phyloP scores from a whole-genome alignment of 1,140 invertebrate species.

The Calephelis nemesis region DNA sequence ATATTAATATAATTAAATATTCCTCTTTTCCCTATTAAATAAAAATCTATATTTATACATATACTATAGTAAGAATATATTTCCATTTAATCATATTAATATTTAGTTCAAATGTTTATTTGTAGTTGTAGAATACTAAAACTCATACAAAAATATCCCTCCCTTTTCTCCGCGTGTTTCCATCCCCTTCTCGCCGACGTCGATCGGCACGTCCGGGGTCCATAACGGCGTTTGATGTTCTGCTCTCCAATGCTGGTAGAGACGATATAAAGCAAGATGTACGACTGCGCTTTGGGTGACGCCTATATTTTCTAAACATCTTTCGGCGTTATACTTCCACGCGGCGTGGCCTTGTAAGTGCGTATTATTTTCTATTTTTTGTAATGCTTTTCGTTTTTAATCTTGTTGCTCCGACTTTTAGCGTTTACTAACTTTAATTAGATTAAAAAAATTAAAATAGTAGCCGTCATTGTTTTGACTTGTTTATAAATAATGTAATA shows the following conservation, averaged over 20 bases:
- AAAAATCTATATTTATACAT: background rate
- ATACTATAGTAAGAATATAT: background rate
- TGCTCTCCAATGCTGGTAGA: slow-evolving; percentile 89
- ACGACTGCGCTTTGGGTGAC: slow-evolving; percentile 83
- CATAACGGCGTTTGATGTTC: slow-evolving; percentile 86
- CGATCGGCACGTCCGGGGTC: slow-evolving; percentile 80
- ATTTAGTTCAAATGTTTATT: slow-evolving; percentile 62
- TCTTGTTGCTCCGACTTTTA: background rate
- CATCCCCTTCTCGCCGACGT: slow-evolving; percentile 76
- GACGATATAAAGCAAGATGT: slow-evolving; percentile 86
- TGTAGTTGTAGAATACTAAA: slow-evolving; percentile 67
- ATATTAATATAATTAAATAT: background rate
- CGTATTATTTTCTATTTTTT: slow-evolving; percentile 32
- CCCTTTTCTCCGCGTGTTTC: slow-evolving; percentile 49
- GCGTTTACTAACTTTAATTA: no score
- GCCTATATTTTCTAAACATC: slow-evolving; percentile 78
- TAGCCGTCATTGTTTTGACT: no score
- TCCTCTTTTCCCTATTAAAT: background rate
- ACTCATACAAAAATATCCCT: slow-evolving; percentile 60
- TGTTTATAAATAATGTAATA: no score
- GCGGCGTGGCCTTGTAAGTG: slow-evolving; percentile 62
- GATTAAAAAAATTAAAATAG: no score
- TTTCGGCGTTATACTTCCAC: slow-evolving; percentile 68
- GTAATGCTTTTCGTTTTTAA: slow-evolving; percentile 21
- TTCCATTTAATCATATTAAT: slow-evolving; percentile 26